phyloP scores from a whole-genome alignment of 2,888 invertebrate species.

The Orthosia gothica region DNA sequence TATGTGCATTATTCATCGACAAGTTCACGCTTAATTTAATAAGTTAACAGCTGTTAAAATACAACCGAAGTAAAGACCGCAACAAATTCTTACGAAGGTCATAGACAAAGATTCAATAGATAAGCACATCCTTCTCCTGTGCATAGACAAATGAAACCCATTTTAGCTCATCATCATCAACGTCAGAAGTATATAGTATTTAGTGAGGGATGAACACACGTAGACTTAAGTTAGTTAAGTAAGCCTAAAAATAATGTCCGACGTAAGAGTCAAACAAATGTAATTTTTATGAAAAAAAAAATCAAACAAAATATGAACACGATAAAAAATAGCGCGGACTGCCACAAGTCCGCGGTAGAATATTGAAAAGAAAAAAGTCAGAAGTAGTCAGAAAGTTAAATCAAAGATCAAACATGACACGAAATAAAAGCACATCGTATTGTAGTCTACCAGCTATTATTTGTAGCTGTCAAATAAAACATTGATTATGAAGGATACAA shows the following conservation, averaged over 20 bases:
- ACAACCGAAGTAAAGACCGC: conserved; percentile 3
- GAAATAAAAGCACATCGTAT: not conserved
- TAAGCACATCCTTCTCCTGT: too few species aligned
- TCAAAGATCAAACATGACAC: not conserved
- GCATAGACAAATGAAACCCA: not conserved
- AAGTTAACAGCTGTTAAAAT: conserved; percentile 45
- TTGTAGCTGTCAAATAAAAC: not conserved
- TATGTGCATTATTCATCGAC: conserved; percentile 36
- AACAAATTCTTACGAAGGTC: conserved; percentile 28
- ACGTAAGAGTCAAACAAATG: too few species aligned
- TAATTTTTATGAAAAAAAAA: too few species aligned
- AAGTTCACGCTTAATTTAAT: conserved; percentile 34
- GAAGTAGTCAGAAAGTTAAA: not conserved
- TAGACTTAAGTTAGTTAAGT: too few species aligned
- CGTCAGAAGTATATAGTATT: not conserved
- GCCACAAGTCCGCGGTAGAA: too few species aligned
- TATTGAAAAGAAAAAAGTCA: too few species aligned
- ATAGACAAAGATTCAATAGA: conserved; percentile 6
- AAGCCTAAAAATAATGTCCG: too few species aligned
- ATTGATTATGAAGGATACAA: not conserved
- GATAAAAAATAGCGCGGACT: too few species aligned
- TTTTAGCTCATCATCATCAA: not conserved
- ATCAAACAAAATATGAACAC: too few species aligned
- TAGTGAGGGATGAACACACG: too few species aligned
- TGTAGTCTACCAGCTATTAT: not conserved